Base-by-base conservation (phyloP, 35 echinoderm and acorn worm genomes). In the Hemicentrotus pulcherrimus region DNA sequence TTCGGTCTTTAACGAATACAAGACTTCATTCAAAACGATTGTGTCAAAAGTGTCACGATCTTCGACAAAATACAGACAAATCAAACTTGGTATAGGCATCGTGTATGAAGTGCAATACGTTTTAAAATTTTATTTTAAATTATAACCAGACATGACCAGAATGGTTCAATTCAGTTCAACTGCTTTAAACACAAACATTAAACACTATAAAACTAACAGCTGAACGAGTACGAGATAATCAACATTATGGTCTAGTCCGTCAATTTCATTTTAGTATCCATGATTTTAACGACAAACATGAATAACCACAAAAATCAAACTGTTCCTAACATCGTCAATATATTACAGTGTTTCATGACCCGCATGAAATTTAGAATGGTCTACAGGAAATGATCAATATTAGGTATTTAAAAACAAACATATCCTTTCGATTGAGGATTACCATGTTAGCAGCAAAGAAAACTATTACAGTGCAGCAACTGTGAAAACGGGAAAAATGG, bases 101-200 rank as follows among this genome's bases (percentile, higher is more conserved):
- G n/a, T 78, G 65, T n/a, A 28, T 78, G 24, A 78, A 78, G 65
- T 78, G 65, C 65, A 78, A 28, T 22, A 78, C 65, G 19, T 78
- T 28, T 28, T 78, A 78, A 55, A 28, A 6, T 78, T 78, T 78
- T n/a, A 78, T n/a, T 78, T 78, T n/a, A 78, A 78, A 28, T 78
- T 78, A 55, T 78, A 28, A 78, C 65, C 19, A 78, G 65, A 28
- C 65, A 14, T 78, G 65, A 78, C 65, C 65, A 8, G 65, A 78
- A 78, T 78, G 88, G 32, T 90, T 90, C 45, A 90, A 90, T 32
- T 90, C 88, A 90, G 88, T 90, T 90, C 88, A 90, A 90, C 88
- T 90, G 88, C 9, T 90, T 35, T 90, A 90, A 90, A 90, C 88
- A 90, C 32, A 45, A 90, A 90, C 33, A 90, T 90, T 90, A 45